These are phyloP conservation scores for Toxostoma redivivum DNA, from an alignment of 2,113 vertebrate genomes.

Conservation along the genomic window DNA sequence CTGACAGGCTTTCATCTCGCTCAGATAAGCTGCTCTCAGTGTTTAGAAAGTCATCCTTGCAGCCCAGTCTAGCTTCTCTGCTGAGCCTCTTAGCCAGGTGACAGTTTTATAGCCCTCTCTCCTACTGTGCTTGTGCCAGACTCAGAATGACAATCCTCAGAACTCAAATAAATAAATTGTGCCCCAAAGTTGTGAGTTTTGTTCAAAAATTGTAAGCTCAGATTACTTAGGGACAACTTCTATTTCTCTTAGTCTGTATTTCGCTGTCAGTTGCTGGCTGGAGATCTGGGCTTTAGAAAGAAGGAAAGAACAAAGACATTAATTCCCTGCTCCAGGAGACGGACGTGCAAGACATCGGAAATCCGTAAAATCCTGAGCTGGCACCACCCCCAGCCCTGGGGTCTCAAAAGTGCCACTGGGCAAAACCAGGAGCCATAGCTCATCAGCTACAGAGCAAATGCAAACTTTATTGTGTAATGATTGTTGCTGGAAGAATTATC, in stretches of 20 bases:
- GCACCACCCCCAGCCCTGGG: background rate
- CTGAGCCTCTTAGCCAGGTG: background rate
- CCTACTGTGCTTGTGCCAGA: background rate
- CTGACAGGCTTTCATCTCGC: background rate
- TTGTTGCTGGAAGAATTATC: conserved; percentile 5
- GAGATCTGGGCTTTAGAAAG: background rate
- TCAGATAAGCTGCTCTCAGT: background rate
- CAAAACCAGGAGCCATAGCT: background rate
- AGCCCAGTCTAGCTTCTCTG: background rate
- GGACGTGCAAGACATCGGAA: background rate
- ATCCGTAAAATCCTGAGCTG: background rate
- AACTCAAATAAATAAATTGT: background rate
- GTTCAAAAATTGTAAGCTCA: background rate
- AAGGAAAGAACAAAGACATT: background rate
- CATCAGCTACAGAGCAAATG: background rate
- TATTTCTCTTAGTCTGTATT: background rate
- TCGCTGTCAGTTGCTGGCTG: background rate
- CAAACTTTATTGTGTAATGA: background rate
- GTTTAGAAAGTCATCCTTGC: background rate
- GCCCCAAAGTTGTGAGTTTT: background rate
- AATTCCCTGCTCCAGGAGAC: conserved; percentile 13
- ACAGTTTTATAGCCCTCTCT: background rate
- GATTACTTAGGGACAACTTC: background rate
- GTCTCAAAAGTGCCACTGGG: background rate
- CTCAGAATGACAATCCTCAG: background rate